Conservation (phyloP, 2,797 vertebrate species). For the Cuculus canorus region DNA sequence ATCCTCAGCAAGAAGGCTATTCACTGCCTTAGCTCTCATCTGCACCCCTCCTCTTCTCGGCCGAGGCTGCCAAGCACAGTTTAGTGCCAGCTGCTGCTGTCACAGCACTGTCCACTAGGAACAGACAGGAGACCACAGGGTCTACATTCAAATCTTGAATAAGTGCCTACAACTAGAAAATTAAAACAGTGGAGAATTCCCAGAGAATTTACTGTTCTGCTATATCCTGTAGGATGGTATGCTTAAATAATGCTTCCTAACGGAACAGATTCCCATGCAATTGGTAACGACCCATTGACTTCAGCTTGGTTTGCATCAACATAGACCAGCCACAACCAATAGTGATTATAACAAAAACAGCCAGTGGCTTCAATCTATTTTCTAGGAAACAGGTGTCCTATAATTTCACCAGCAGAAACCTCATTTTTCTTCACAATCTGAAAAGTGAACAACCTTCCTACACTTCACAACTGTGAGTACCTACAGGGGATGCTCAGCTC, state of each 20-base stretch:
- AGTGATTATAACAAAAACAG: not conserved
- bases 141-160: not conserved
- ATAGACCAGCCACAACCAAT: not conserved
- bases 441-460: not conserved
- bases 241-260: constrained; percentile 17
- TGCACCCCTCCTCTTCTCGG: not conserved
- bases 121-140: not conserved
- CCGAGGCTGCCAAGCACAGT: not conserved
- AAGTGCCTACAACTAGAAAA: not conserved
- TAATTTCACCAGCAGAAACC: not conserved
- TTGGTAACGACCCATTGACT: constrained; percentile 1
- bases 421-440: not conserved
- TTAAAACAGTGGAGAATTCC: constrained; percentile 8
- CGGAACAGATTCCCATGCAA: not conserved
- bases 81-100: not conserved
- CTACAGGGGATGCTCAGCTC: not conserved
- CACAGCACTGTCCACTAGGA: not conserved
- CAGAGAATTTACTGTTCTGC: not conserved
- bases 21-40: not conserved
- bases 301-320: constrained; percentile 8
- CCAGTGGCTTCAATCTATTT: not conserved
- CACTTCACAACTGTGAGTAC: not conserved
- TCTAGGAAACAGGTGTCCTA: not conserved
- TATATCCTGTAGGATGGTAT: not conserved
- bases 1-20: not conserved